Base-by-base conservation (phyloP, 2,888 invertebrate species). In the Frankliniella fusca region DNA sequence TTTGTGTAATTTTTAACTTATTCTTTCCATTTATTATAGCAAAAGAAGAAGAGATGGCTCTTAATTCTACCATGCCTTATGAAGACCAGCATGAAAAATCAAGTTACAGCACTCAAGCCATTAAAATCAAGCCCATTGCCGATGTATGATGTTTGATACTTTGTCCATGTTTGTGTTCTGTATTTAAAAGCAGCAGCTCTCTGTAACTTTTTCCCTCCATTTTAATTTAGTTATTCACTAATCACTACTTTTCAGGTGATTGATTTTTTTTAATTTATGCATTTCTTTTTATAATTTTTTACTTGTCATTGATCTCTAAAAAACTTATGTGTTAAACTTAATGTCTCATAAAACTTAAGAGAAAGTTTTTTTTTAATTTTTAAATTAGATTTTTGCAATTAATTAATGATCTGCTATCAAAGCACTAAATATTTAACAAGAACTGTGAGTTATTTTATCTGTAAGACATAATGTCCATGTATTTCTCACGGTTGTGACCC, bases 31-130 rank as follows among this genome's bases (percentile, higher is more conserved):
- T 76, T 76, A 3, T 76, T 76, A 9, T 10, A 76, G 70, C 70
- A 27, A 76, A 76, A 76, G 70, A 76, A 27, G 70, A 76, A 76
- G 70, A 76, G 70, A 76, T 76, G 70, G 70, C 27, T 2, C 27
- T 76, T 12, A 76, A 76, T 76, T 76, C 70, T 27, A 76, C 70
- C 0, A 76, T 76, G 70, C 70, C 70, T 0, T 76, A 76, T 9
- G 70, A 76, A 27, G 70, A 76, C 23, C 70, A 76, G 27, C 23
- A 23, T 76, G 70, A 76, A 27, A 76, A 27, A 76, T 76, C 70
- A 11, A 76, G 70, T 23, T 76, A 76, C 70, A 76, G 70, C 70
- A 76, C 70, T 12, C 70, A 76, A 23, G 27, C 70, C 9, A 76
- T 76, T 27, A 76, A 76, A 76, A 76, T 76, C 27, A 76, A 76